Base-by-base conservation (phyloP, 2,797 vertebrate species). In the Buphagus erythrorhynchus region DNA sequence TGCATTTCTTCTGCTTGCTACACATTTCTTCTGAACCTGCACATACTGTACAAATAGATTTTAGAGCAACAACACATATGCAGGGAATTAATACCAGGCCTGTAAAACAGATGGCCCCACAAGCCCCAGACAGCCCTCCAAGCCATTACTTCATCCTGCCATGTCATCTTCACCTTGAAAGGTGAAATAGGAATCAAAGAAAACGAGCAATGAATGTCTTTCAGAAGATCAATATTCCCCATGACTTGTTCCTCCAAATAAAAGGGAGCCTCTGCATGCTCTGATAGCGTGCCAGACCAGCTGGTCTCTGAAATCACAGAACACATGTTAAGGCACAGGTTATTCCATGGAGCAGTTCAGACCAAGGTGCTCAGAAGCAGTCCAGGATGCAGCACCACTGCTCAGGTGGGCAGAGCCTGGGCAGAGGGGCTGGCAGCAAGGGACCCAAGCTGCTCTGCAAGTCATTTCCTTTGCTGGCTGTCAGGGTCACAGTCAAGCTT, bases 91-190 rank as follows among this genome's bases (percentile, higher is more conserved):
- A 43, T n/a, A 54, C 5, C 69, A 87, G 78, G 52, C 62, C 77
- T 82, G 71, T 6, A 22, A 86, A 86, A 52, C 82, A 88, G 90
- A 96, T 74, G 92, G 79, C 21, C 93, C 85, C 43, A 83, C 25
- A 72, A 89, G 72, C 46, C 85, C 63, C 62, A 81, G 57, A 67
- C 48, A 54, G 28, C 73, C 49, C 42, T 55, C 36, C 77, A 59
- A 61, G 40, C 0, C 1, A 45, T 52, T 62, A 48, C 63, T 83
- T 33, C 62, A 85, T 38, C 85, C 85, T 91, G 46, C 72, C 33
- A 11, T n/a, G 26, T 43, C 46, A 65, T 25, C 89, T 71, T 65
- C 77, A 84, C 66, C 78, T 54, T 36, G 25, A 46, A 58, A 68
- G 59, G 59, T 36, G 11, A 61, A 68, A 71, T 14, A 36, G 58